Conservation (phyloP, 2,113 vertebrate species). For the Manacus vitellinus region DNA sequence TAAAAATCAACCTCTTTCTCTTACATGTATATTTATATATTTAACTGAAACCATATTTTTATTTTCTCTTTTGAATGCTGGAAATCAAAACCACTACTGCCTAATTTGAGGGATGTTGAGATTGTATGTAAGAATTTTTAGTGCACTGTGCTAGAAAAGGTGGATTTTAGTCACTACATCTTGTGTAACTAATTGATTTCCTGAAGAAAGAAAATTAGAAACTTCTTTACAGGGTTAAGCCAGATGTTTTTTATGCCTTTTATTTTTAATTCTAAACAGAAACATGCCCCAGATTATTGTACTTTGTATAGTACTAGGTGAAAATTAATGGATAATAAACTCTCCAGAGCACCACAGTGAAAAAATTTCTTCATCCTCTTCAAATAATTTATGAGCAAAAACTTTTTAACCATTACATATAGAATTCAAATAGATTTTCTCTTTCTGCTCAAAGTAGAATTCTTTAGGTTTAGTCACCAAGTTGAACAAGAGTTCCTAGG, state of each 20-base stretch:
- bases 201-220: not conserved
- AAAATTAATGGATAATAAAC: not conserved
- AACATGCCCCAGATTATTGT: fast-evolving
- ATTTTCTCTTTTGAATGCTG: not conserved
- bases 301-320: not conserved
- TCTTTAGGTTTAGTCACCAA: not conserved
- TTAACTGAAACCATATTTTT: not conserved
- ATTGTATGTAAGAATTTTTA: not conserved
- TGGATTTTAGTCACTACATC: not conserved
- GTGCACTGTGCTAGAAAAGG: not conserved
- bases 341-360: not conserved
- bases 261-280: not conserved
- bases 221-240: not conserved
- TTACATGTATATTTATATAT: not conserved
- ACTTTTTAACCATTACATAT: not conserved
- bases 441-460: not conserved
- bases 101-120: not conserved
- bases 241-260: fast-evolving
- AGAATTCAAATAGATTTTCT: not conserved
- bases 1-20: not conserved
- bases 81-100: not conserved
- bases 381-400: not conserved
- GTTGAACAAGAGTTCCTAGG: not conserved
- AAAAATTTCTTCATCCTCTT: not conserved
- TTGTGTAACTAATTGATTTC: not conserved